A percentile compares a stretch with the other conserved stretches of the same genome.
Evolutionary conservation across 2,113 vertebrate genomes (phyloP).

Genomic region (Climacteris rufus): DNA sequence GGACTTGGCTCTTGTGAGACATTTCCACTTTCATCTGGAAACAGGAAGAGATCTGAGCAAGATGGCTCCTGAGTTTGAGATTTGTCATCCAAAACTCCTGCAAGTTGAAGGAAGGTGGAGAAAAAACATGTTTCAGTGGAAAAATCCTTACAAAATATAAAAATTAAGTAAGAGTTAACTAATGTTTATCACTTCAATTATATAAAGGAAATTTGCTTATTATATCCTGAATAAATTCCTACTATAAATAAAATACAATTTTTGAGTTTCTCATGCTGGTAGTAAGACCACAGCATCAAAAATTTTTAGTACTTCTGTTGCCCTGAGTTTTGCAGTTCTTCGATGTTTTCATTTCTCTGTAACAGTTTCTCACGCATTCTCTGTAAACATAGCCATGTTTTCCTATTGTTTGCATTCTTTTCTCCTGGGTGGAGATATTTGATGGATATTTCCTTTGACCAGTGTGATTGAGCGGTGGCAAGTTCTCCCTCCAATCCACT

Average conservation of each 20-base stretch:
- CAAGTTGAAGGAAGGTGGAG: neutral
- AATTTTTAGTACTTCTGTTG: neutral
- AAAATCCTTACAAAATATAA: neutral
- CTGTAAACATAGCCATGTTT: no score
- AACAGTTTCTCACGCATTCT: no score
- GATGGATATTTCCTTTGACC: no score
- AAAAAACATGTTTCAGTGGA: neutral
- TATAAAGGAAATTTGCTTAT: neutral
- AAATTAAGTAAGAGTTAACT: neutral
- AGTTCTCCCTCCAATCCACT: no score
- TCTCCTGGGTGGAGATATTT: no score
- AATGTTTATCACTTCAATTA: neutral
- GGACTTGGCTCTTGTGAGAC: constrained; percentile 82
- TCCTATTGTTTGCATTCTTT: no score
- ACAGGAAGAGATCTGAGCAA: constrained; percentile 94
- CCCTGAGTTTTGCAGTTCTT: no score
- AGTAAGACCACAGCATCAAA: neutral
- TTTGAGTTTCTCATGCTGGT: neutral
- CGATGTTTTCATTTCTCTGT: no score
- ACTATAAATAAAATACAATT: neutral
- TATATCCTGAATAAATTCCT: neutral
- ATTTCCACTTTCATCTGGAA: constrained; percentile 95
- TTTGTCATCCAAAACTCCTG: constrained; percentile 80
- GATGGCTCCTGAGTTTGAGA: constrained; percentile 78
- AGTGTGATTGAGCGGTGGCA: no score